Base-by-base conservation (phyloP, 2,888 invertebrate genomes). In the Xestia c-nigrum region DNA sequence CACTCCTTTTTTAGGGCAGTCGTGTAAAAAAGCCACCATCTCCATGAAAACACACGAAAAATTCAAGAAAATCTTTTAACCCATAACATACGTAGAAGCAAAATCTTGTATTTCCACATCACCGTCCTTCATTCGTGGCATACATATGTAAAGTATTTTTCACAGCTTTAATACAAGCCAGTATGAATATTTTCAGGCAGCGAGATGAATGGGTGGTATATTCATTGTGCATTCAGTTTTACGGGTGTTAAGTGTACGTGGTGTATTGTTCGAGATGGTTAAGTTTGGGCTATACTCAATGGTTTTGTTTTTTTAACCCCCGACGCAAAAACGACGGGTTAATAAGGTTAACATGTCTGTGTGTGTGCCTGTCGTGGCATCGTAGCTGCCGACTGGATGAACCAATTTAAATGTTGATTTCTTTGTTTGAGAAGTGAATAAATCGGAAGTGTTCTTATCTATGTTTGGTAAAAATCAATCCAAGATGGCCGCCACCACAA, bases 221-320 rank as follows among this genome's bases (percentile, higher is more conserved):
- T 84, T 84, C 85, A 85, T 88, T 88, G 81, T 78, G 87, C 84
- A 90, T 91, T 91, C 91, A 88, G 89, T 89, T 91, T 92, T 88
- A 90, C 89, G 83, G 83, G 80, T 64, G 80, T 84, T 85, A 76
- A 89, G 87, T 87, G 85, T 85, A 83, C 73, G 73, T 67, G 78
- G 73, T 78, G 86, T 87, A 83, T 88, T 87, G 86, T 89, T 86
- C 76, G 78, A 78, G 74, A 9, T 50, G 46, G 71, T 87, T 78
- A 85, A 75, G 90, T 65, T 77, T n/a, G 82, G 19, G 74, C 65
- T 75, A 75, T 81, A 89, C 55, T 67, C 63, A 14, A 69, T 68
- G 67, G 52, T 50, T 74, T 65, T 70, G 38, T 9, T 16, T 31
- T 67, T 64, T 40, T 16, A 31, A 31, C 31, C 31, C 31, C 31